Conservation (phyloP, 2,113 vertebrate species). For the Petroica traversi region DNA sequence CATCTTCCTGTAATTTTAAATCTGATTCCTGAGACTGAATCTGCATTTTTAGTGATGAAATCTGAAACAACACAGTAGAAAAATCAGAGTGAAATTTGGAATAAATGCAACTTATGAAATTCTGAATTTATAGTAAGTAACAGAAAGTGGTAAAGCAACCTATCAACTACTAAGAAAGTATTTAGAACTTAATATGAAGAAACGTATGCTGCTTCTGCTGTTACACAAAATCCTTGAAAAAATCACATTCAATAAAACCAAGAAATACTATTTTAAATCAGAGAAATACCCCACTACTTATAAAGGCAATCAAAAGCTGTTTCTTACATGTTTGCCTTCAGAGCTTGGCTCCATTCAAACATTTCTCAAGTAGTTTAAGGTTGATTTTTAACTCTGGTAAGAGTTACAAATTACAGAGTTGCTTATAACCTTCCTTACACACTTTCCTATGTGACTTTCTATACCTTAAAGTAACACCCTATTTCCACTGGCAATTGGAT, state of each 20-base stretch:
- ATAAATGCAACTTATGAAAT: not conserved
- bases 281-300: not conserved
- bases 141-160: not conserved
- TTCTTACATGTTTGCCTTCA: not conserved
- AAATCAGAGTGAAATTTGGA: not conserved
- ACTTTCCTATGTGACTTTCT: not conserved
- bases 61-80: conserved; percentile 69
- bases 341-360: not conserved
- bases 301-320: not conserved
- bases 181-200: not conserved
- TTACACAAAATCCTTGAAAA: not conserved
- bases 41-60: conserved; percentile 90
- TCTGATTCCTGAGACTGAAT: conserved; percentile 95
- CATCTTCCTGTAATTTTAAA: conserved; percentile 91
- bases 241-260: not conserved
- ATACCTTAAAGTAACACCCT: not conserved
- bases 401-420: not conserved
- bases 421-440: not conserved
- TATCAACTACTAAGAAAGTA: not conserved
- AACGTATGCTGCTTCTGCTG: not conserved
- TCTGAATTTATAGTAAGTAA: not conserved
- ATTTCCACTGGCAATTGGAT: not conserved
- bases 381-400: not conserved
- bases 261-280: not conserved
- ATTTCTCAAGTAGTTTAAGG: not conserved